These are phyloP conservation scores for Peromyscus aztecus DNA, from an alignment of 2,797 vertebrate species.

Conservation along the genomic window DNA sequence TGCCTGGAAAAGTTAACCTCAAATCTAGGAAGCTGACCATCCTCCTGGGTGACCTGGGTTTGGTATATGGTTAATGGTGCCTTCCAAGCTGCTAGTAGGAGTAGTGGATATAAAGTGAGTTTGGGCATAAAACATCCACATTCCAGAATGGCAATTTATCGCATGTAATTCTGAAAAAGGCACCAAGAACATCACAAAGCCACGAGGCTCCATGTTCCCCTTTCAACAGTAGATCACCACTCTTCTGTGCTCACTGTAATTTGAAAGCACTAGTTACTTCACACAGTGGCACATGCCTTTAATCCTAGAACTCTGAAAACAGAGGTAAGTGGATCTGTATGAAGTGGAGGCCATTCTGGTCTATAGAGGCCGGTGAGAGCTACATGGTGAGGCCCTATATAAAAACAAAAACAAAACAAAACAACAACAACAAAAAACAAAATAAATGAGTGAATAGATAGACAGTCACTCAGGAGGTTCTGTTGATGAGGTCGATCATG, in stretches of 20 bases:
- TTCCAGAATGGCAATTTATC: not conserved
- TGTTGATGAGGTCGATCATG: not conserved
- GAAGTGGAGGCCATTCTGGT: not conserved
- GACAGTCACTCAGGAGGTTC: not conserved
- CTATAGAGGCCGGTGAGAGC: not conserved
- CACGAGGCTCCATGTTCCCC: not conserved
- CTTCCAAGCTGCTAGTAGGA: not conserved
- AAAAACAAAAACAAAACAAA: not conserved
- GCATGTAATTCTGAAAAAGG: not conserved
- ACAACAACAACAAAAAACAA: too few species aligned
- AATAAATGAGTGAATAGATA: not conserved
- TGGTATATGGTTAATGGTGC: not conserved
- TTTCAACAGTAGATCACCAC: not conserved
- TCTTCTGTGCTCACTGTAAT: not conserved
- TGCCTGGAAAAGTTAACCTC: not conserved
- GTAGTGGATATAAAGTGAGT: not conserved
- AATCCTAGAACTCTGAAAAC: not conserved
- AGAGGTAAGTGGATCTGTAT: not conserved
- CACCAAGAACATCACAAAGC: not conserved
- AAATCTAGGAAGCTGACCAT: not conserved
- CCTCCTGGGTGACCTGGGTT: not conserved
- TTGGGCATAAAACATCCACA: not conserved
- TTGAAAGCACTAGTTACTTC: not conserved
- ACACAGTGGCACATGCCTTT: not conserved
- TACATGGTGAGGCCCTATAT: not conserved